Conservation (phyloP, 2,888 invertebrate species). For the Aelia acuminata region DNA sequence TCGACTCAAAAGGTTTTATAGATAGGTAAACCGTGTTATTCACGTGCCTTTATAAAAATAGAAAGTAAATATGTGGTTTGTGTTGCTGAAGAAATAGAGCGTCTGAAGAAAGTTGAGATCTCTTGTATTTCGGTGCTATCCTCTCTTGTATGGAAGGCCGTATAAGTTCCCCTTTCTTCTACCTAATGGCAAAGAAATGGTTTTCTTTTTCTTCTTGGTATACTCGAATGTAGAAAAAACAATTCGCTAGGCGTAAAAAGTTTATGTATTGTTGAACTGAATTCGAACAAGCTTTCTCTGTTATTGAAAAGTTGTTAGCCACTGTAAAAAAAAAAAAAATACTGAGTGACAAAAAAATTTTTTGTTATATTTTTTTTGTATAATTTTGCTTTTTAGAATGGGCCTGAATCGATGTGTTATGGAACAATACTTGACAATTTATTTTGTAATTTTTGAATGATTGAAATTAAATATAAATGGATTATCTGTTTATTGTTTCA, state of each 20-base stretch:
- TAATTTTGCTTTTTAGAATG: no score
- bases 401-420: no score
- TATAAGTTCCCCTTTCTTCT: not conserved
- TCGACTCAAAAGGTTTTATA: not conserved
- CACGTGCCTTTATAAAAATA: not conserved
- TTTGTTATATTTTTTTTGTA: no score
- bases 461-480: no score
- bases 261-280: not conserved
- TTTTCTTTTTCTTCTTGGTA: not conserved
- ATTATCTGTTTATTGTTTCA: no score
- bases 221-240: not conserved
- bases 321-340: no score
- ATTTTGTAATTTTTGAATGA: no score
- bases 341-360: no score
- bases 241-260: not conserved
- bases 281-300: no score
- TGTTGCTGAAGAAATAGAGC: not conserved
- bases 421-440: no score
- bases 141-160: not conserved
- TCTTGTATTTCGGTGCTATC: not conserved
- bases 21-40: not conserved
- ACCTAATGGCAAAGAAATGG: not conserved
- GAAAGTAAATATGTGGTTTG: conserved; percentile 10
- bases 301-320: no score
- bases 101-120: not conserved